Percentiles rank a stretch among this genome's conserved stretches.
Conservation (phyloP, 2,797 vertebrate genomes). For the Halcyon smyrnensis region DNA sequence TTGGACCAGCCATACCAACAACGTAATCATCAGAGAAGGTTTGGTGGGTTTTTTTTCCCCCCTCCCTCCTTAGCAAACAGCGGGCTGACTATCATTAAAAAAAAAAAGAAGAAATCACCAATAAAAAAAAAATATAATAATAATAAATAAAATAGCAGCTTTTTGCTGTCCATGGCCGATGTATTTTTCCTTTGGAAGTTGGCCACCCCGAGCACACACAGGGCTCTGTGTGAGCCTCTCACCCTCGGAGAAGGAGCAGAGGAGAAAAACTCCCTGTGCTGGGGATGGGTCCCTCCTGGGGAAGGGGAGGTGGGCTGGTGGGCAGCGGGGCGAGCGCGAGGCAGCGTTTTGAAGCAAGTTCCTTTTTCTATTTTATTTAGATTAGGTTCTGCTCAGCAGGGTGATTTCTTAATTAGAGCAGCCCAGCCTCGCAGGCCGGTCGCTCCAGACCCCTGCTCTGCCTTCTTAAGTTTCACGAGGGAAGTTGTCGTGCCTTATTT, state of each 20-base stretch:
- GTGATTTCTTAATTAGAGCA: slow-evolving; percentile 85
- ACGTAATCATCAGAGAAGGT: not conserved
- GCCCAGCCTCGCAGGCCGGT: slow-evolving; percentile 81
- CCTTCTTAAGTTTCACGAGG: slow-evolving; percentile 90
- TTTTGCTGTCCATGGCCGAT: not conserved
- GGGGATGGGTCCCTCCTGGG: not conserved
- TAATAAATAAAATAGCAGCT: not conserved
- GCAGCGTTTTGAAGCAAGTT: slow-evolving; percentile 61
- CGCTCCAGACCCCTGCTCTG: slow-evolving; percentile 82
- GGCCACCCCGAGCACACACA: slow-evolving; percentile 52
- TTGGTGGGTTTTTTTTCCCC: not conserved
- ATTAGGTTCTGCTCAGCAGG: slow-evolving; percentile 83
- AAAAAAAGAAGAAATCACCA: not conserved
- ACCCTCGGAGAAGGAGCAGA: slow-evolving; percentile 11
- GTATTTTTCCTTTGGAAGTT: slow-evolving; percentile 60
- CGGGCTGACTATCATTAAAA: not conserved
- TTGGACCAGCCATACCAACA: not conserved
- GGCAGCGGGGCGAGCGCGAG: not conserved
- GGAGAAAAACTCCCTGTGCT: not conserved
- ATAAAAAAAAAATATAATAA: not conserved
- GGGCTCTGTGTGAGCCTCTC: slow-evolving; percentile 52
- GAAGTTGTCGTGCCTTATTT: slow-evolving; percentile 90
- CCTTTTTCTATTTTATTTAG: slow-evolving; percentile 80
- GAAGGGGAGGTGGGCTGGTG: not conserved
- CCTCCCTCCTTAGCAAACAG: not conserved